These are phyloP conservation scores for Psittacula echo DNA, from an alignment of 2,797 vertebrate genomes.

Conservation along the genomic window DNA sequence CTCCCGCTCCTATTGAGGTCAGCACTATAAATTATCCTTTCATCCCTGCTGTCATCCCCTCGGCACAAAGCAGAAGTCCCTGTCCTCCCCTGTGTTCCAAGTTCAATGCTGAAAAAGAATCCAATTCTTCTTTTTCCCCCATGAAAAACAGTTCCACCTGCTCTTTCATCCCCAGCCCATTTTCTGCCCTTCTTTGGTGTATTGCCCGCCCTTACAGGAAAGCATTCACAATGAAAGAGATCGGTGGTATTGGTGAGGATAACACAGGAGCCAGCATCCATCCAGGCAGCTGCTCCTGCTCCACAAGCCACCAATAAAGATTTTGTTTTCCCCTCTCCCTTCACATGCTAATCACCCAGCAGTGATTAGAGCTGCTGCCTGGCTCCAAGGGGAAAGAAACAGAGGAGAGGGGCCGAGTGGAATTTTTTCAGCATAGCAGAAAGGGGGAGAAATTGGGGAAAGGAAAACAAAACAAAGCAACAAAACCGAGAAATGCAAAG, in stretches of 20 bases:
- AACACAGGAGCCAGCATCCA: not conserved
- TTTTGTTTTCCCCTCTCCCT: slow-evolving; percentile 42
- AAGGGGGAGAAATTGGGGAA: not conserved
- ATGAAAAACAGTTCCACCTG: not conserved
- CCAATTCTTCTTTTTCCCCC: not conserved
- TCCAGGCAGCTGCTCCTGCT: slow-evolving; percentile 42
- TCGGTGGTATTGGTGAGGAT: not conserved
- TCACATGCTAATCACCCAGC: slow-evolving; percentile 49
- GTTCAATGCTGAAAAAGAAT: not conserved
- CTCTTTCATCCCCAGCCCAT: not conserved
- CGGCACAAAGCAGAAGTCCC: not conserved
- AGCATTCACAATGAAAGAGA: not conserved
- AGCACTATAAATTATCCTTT: slow-evolving; percentile 72
- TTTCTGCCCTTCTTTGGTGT: not conserved
- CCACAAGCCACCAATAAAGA: slow-evolving; percentile 35
- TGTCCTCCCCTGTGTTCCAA: not conserved
- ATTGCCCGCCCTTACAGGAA: not conserved
- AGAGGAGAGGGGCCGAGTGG: not conserved
- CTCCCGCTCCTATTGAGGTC: not conserved
- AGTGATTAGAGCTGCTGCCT: slow-evolving; percentile 21
- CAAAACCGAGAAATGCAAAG: not conserved
- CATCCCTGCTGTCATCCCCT: slow-evolving; percentile 16
- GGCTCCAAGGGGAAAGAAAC: slow-evolving; percentile 25
- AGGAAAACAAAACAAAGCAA: not conserved
- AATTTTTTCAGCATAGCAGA: not conserved